phyloP scores from a whole-genome alignment of 2,113 vertebrate genomes.

The Prionailurus bengalensis region DNA sequence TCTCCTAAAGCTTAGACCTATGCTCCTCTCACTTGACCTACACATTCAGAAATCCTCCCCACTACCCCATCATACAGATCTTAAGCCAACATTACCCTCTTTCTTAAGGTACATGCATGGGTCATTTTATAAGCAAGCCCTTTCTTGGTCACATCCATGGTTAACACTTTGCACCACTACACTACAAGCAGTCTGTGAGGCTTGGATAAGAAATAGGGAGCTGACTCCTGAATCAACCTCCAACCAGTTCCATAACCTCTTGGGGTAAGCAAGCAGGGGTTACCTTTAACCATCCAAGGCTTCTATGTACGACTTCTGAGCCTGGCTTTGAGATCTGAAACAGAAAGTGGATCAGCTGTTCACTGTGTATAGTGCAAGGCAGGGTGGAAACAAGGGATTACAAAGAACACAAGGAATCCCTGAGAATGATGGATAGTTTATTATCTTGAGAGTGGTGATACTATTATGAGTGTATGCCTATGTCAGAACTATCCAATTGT shows the following conservation, averaged over 20 bases:
- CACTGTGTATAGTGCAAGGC: fast-evolving
- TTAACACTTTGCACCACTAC: not conserved
- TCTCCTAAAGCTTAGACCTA: not conserved
- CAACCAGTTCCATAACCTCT: not conserved
- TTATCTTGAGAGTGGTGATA: not conserved
- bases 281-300: not conserved
- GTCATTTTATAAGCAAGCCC: not conserved
- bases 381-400: not conserved
- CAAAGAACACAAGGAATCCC: not conserved
- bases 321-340: not conserved
- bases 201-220: not conserved
- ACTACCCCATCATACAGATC: not conserved
- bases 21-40: not conserved
- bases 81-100: not conserved
- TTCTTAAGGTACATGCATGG: not conserved
- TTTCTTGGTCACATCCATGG: not conserved
- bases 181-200: not conserved
- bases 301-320: not conserved
- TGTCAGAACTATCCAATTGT: not conserved
- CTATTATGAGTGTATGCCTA: not conserved
- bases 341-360: not conserved
- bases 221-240: not conserved
- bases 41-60: not conserved
- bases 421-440: not conserved
- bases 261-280: not conserved